Evolutionary conservation across 2,797 vertebrate species (phyloP).

Genomic region (Lates japonicus): DNA sequence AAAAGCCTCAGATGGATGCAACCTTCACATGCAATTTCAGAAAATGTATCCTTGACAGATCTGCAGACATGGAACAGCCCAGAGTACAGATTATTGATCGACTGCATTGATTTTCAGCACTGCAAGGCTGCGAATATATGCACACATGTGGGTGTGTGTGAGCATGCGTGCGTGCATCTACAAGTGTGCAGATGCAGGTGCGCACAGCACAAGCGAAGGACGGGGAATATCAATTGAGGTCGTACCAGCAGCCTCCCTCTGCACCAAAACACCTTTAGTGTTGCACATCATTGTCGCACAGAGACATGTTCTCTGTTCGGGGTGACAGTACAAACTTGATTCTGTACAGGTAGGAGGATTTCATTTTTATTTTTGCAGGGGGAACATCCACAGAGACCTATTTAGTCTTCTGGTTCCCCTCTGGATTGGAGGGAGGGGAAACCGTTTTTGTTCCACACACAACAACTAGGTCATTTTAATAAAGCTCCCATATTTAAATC

Average conservation of each 20-base stretch:
- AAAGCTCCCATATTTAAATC: constrained; percentile 42
- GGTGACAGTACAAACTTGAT: constrained; percentile 25
- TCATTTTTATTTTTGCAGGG: constrained; percentile 26
- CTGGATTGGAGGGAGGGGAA: constrained; percentile 23
- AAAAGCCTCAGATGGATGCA: constrained; percentile 9
- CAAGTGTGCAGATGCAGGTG: constrained; percentile 18
- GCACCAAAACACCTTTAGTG: constrained; percentile 31
- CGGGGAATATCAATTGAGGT: constrained; percentile 23
- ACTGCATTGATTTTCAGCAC: constrained; percentile 54
- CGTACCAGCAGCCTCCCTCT: constrained; percentile 2
- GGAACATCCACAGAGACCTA: constrained; percentile 31
- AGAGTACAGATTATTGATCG: constrained; percentile 34
- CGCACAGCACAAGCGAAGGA: constrained; percentile 38
- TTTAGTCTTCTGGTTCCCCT: constrained; percentile 31
- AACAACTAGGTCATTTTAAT: constrained; percentile 58
- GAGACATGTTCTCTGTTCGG: constrained; percentile 5
- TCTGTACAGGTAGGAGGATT: constrained; percentile 38
- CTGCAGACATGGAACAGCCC: constrained; percentile 7
- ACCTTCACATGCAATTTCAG: constrained; percentile 34
- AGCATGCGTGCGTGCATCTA: constrained; percentile 6
- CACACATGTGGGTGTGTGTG: not conserved
- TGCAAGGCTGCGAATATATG: constrained; percentile 26
- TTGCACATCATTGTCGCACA: constrained; percentile 22
- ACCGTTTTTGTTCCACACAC: constrained; percentile 32
- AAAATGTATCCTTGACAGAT: constrained; percentile 45